A percentile compares a stretch with the other conserved stretches of the same genome.
Conservation (phyloP, 2,797 vertebrate species). For the Syngnathus rostellatus region DNA sequence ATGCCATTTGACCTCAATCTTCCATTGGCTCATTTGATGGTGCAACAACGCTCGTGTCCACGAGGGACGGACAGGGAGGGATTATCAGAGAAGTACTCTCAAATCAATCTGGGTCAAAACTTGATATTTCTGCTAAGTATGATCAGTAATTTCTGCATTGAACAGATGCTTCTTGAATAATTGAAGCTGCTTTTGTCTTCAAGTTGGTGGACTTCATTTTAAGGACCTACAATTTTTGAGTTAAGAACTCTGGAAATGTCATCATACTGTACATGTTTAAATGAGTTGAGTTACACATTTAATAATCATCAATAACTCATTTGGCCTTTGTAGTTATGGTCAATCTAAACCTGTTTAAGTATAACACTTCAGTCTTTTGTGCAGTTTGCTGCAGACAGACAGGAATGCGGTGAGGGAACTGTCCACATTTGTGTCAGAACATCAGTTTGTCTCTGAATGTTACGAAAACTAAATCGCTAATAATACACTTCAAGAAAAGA, state of each 20-base stretch:
- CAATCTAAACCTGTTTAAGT: not conserved
- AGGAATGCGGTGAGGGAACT: no score
- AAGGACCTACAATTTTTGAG: not conserved
- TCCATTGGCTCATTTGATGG: slow-evolving; percentile 51
- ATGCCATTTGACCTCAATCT: slow-evolving; percentile 49
- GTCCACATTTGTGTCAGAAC: no score
- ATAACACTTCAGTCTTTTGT: not conserved
- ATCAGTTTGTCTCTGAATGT: no score
- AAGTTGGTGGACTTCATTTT: not conserved
- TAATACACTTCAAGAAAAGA: no score
- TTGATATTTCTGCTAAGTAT: not conserved
- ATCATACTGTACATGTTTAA: not conserved
- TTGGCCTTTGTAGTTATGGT: not conserved
- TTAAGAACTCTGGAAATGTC: not conserved
- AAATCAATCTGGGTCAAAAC: slow-evolving; percentile 49
- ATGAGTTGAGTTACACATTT: not conserved
- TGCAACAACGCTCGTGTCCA: slow-evolving; percentile 40
- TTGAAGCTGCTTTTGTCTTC: not conserved
- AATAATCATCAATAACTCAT: not conserved
- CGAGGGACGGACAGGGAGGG: not conserved
- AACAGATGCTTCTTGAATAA: not conserved
- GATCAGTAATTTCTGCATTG: not conserved
- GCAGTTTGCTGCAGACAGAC: not conserved
- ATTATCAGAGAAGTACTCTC: not conserved
- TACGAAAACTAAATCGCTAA: no score